Percentiles rank a stretch among this genome's conserved stretches.
These are phyloP conservation scores for Desmodus rotundus DNA, from an alignment of 2,113 vertebrate species.

Conservation along the genomic window DNA sequence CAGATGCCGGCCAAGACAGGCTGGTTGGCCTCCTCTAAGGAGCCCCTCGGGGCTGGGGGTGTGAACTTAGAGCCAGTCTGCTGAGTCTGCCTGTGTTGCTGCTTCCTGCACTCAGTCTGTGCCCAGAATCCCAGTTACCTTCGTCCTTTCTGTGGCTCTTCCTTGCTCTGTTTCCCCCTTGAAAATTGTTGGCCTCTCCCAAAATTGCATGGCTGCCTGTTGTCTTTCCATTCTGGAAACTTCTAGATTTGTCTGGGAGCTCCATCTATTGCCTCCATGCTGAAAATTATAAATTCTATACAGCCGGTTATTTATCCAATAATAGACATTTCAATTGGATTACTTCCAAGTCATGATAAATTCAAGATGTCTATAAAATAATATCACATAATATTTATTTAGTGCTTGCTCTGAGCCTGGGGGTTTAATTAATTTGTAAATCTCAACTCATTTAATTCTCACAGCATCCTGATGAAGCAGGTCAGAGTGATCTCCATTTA, in stretches of 20 bases:
- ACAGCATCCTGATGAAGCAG: neutral
- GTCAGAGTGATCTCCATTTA: neutral
- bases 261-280: neutral
- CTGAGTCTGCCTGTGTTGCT: neutral
- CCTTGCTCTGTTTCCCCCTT: neutral
- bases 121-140: too few relatives aligned
- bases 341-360: neutral
- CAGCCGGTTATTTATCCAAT: neutral
- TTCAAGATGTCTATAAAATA: neutral
- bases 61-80: neutral
- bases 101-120: neutral
- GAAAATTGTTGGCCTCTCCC: neutral
- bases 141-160: neutral
- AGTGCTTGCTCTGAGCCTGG: neutral
- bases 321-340: neutral
- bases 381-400: neutral
- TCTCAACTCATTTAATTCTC: neutral
- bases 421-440: neutral
- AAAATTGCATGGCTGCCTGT: neutral
- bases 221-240: neutral
- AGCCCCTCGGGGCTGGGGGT: too few relatives aligned
- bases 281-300: neutral
- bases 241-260: neutral
- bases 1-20: neutral
- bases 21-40: neutral